Conservation (phyloP, 2,797 vertebrate genomes). For the Siniperca obscura region DNA sequence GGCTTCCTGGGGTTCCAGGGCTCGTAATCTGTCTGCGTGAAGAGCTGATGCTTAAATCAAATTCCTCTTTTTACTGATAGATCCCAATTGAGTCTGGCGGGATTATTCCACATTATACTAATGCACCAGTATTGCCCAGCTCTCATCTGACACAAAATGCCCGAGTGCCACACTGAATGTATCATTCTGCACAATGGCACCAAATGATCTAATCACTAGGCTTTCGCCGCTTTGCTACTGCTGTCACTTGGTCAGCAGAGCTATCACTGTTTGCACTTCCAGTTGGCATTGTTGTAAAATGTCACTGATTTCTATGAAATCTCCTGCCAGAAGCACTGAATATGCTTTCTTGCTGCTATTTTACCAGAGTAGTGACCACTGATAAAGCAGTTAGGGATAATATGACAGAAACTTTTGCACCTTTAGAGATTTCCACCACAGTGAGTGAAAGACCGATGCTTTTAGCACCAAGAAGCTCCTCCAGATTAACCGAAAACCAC, state of each 20-base stretch:
- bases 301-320: conserved; percentile 62
- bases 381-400: conserved; percentile 54
- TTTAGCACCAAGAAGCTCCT: neutral
- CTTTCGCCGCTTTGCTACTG: conserved; percentile 39
- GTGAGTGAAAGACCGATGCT: conserved; percentile 7
- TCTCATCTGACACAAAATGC: conserved; percentile 42
- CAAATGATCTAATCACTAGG: conserved; percentile 50
- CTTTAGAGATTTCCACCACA: conserved; percentile 26
- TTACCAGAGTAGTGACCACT: conserved; percentile 68
- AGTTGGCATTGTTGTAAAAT: conserved; percentile 70
- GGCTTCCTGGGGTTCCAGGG: conserved; percentile 56
- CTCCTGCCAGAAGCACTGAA: conserved; percentile 67
- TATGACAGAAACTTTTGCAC: conserved; percentile 51
- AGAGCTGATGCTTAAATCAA: conserved; percentile 44
- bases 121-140: conserved; percentile 40
- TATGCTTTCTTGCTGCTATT: conserved; percentile 69
- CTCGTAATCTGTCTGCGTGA: conserved; percentile 44
- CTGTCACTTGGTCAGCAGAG: conserved; percentile 62
- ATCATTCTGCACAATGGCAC: conserved; percentile 49
- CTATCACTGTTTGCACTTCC: conserved; percentile 65
- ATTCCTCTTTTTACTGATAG: conserved; percentile 42
- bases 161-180: conserved; percentile 37
- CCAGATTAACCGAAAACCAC: neutral
- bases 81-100: conserved; percentile 39
- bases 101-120: conserved; percentile 47